Percentiles rank a stretch among this genome's conserved stretches.
These are phyloP conservation scores for Zaprionus africanus DNA, from an alignment of 1,140 invertebrate species.

Conservation along the genomic window DNA sequence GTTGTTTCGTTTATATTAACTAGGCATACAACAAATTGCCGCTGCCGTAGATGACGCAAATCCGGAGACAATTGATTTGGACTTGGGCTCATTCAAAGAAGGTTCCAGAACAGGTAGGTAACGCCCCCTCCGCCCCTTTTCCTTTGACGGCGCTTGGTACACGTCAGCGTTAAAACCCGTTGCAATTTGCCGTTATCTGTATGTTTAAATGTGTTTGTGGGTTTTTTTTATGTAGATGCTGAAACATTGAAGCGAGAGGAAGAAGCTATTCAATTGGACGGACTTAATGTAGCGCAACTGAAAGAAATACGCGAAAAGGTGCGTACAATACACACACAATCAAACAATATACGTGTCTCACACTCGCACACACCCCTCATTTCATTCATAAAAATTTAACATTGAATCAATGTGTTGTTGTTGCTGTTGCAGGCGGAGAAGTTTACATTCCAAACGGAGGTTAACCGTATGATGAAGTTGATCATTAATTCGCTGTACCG, in stretches of 20 bases:
- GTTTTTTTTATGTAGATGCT: constrained; percentile 86
- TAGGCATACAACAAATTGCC: constrained; percentile 80
- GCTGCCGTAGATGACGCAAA: constrained; percentile 85
- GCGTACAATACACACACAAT: constrained; percentile 12
- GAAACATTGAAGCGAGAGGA: constrained; percentile 94
- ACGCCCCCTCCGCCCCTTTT: constrained; percentile 34
- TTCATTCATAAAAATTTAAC: neutral
- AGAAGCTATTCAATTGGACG: constrained; percentile 98
- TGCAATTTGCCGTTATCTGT: constrained; percentile 34
- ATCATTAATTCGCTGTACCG: constrained; percentile 99
- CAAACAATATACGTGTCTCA: constrained; percentile 1
- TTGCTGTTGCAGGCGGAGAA: constrained; percentile 89
- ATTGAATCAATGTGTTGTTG: neutral
- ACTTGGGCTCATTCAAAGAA: constrained; percentile 92
- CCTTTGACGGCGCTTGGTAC: constrained; percentile 37
- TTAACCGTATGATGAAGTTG: constrained; percentile 99
- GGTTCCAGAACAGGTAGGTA: constrained; percentile 92
- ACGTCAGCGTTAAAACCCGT: constrained; percentile 66
- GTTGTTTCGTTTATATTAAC: constrained; percentile 58
- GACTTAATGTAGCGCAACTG: constrained; percentile 96
- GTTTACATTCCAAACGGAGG: constrained; percentile 97
- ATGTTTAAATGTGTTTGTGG: neutral
- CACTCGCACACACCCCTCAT: neutral
- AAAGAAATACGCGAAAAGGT: constrained; percentile 94
- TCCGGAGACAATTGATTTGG: constrained; percentile 88